These are phyloP conservation scores for Mobula birostris DNA, from an alignment of 2,113 vertebrate species.

Conservation along the genomic window DNA sequence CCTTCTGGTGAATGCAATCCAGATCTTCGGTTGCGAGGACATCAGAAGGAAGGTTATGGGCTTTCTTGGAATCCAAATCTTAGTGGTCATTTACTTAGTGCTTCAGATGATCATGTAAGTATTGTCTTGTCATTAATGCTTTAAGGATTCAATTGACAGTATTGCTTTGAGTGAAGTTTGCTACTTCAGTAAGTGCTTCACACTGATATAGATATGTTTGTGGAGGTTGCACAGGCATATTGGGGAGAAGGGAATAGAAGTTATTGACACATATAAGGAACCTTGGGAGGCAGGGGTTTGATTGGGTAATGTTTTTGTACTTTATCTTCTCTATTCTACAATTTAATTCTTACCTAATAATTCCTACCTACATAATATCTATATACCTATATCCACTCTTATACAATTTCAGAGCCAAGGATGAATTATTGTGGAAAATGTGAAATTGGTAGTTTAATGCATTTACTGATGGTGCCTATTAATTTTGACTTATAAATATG, in stretches of 20 bases:
- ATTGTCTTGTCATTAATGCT: background rate
- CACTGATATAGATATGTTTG: no score
- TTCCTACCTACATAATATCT: background rate
- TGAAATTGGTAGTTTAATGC: background rate
- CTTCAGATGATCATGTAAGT: constrained; percentile 92
- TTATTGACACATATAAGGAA: no score
- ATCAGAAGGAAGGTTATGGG: constrained; percentile 96
- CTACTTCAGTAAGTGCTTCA: no score
- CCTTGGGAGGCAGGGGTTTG: no score
- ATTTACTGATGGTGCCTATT: background rate
- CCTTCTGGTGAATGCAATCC: constrained; percentile 96
- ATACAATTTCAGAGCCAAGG: background rate
- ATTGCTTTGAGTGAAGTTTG: background rate
- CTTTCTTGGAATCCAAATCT: constrained; percentile 97
- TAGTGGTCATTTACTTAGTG: constrained; percentile 89
- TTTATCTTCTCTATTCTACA: no score
- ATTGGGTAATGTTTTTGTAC: no score
- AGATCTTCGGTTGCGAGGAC: constrained; percentile 85
- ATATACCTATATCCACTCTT: no score
- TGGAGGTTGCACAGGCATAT: no score
- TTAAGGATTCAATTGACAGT: background rate
- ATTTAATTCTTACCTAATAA: background rate
- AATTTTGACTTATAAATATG: background rate
- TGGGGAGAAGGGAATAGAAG: no score
- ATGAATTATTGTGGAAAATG: background rate